Evolutionary conservation across 2,797 vertebrate genomes (phyloP).

Genomic region (Neosilurus mollespiculum): DNA sequence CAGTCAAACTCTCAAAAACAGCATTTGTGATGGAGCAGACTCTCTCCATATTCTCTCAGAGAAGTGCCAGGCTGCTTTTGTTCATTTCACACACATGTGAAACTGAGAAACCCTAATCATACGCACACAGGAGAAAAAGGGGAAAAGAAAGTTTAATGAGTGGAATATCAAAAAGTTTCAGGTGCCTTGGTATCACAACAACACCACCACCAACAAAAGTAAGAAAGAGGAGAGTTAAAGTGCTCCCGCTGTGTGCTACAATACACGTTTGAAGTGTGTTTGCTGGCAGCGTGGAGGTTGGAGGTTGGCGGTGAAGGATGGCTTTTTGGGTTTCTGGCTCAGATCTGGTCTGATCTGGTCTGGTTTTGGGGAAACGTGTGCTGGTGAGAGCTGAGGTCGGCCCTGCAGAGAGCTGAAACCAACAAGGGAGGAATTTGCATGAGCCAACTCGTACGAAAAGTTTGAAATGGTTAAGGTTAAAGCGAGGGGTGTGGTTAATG

Average conservation of each 20-base stretch:
- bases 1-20: not conserved
- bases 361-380: constrained; percentile 51
- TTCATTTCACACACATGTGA: constrained; percentile 43
- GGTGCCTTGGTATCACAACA: not conserved
- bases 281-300: constrained; percentile 61
- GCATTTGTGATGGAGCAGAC: not conserved
- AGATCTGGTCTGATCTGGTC: constrained; percentile 64
- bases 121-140: constrained; percentile 22
- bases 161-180: not conserved
- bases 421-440: constrained; percentile 25
- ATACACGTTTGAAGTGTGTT: constrained; percentile 52
- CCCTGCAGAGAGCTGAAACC: constrained; percentile 44
- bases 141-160: constrained; percentile 31
- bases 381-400: constrained; percentile 56
- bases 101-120: constrained; percentile 46
- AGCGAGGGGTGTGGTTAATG: constrained; percentile 23
- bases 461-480: constrained; percentile 29
- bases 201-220: not conserved
- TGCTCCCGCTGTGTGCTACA: constrained; percentile 6
- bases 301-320: constrained; percentile 49
- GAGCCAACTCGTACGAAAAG: constrained; percentile 10
- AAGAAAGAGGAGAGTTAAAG: not conserved
- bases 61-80: constrained; percentile 8
- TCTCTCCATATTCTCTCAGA: constrained; percentile 17
- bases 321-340: constrained; percentile 70